Evolutionary conservation across 2,797 vertebrate species (phyloP), one percentile per base, ranked within the genome.

Genomic region (Platalea minor): DNA sequence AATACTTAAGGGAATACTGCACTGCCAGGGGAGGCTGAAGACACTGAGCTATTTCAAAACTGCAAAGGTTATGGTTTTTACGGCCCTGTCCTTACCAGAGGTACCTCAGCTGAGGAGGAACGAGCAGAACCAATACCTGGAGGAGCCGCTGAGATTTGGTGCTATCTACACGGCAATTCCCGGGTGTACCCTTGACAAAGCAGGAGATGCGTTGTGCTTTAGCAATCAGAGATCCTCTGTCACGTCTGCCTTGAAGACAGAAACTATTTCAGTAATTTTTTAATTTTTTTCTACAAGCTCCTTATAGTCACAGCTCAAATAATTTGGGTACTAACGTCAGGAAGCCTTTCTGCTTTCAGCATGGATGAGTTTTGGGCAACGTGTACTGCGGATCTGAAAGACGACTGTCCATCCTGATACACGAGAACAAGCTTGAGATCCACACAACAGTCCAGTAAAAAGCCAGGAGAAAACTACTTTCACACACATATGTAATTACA

Each of bases 381-480:
- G 7, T 0, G 2, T 8, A 18, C 37, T 17, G 14, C 4, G 7
- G 53, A 25, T 20, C 33, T 10, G 9, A 67, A 53, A 39, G 46
- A 45, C 4, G 1, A 33, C 19, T 13, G 15, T 33, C 54, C 46
- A 12, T 13, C 64, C 48, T 7, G 28, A 45, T 33, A 37, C 4
- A 12, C 0, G 11, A 68, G 63, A 26, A 26, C 23, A 29, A 33
- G 28, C 64, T 23, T 18, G 15, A 33, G 64, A 69, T 25, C 5
- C 61, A 37, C 35, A 13, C 28, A 17, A 10, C 1, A 2, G 15
- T 11, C 46, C 64, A 12, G 33, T 12, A 39, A 45, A 39, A 33
- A n/a, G 39, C 39, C 33, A 69, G n/a, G 28, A 77, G 46, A 26
- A 37, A 68, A 29, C 26, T 9, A 43, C 26, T 28, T 76, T 16